Conservation (phyloP, 2,113 vertebrate genomes). For the Albula glossodonta region DNA sequence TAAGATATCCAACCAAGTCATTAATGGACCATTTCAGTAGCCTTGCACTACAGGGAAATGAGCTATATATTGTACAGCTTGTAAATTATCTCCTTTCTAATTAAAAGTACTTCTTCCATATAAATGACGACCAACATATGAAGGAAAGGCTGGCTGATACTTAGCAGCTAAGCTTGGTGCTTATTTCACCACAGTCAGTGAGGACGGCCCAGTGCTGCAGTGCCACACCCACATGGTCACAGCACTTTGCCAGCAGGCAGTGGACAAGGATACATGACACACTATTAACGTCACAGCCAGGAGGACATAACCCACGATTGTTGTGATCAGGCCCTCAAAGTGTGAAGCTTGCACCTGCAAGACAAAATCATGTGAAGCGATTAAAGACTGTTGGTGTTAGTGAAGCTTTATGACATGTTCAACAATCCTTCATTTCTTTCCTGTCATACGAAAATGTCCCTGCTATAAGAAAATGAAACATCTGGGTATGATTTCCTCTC, state of each 20-base stretch:
- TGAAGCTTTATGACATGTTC: neutral
- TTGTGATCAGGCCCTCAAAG: constrained; percentile 93
- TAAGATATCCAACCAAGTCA: neutral
- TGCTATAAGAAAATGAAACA: neutral
- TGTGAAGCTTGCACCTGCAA: constrained; percentile 90
- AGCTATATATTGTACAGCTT: neutral
- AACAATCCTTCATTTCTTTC: neutral
- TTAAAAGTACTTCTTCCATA: neutral
- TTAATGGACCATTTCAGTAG: neutral
- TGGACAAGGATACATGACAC: constrained; percentile 90
- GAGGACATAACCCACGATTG: constrained; percentile 91
- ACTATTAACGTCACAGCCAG: constrained; percentile 88
- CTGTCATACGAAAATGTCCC: neutral
- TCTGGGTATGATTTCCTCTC: neutral
- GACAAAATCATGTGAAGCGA: constrained; percentile 15
- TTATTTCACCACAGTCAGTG: neutral
- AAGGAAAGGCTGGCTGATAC: neutral
- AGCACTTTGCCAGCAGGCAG: neutral
- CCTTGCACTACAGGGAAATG: neutral
- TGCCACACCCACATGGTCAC: neutral
- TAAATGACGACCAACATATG: neutral
- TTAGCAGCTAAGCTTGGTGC: neutral
- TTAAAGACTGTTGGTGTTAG: neutral
- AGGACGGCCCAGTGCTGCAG: neutral
- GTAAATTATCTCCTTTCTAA: neutral